Conservation (phyloP, 2,797 vertebrate genomes). For the Scolopax bukidnonensis region DNA sequence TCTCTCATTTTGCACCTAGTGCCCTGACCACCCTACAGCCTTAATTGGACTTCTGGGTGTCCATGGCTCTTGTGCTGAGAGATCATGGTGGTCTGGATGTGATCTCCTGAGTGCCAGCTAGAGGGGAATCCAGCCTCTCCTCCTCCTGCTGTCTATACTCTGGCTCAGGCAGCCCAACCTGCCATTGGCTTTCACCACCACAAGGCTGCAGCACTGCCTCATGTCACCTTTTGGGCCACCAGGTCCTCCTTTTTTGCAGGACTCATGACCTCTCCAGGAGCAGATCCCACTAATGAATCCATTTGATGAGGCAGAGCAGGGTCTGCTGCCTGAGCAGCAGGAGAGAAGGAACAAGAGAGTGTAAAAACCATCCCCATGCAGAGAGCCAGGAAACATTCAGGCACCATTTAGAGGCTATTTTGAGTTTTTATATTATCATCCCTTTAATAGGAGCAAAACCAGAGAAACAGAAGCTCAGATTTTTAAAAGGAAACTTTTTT, state of each 20-base stretch:
- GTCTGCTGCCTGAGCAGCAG: background rate
- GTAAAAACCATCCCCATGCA: fast-evolving
- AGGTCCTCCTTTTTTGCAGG: fast-evolving
- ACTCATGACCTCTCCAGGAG: fast-evolving
- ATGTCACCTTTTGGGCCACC: fast-evolving
- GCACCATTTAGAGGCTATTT: background rate
- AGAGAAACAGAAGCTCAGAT: fast-evolving
- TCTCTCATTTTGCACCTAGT: background rate
- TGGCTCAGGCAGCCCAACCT: background rate
- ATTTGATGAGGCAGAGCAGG: background rate
- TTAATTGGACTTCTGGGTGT: background rate
- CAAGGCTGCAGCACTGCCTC: background rate
- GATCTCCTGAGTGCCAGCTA: background rate
- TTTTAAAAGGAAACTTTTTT: background rate
- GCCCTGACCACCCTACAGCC: background rate
- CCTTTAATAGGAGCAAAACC: background rate
- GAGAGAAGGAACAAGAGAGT: background rate
- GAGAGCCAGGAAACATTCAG: fast-evolving
- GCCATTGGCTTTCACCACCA: fast-evolving
- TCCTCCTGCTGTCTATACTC: background rate
- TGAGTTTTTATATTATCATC: fast-evolving
- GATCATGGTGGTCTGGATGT: background rate
- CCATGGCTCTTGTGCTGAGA: background rate
- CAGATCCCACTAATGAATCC: background rate
- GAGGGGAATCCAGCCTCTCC: background rate